Evolutionary conservation across 2,797 vertebrate genomes (phyloP), one percentile per base, ranked within the genome.

Genomic region (Oophaga sylvatica): DNA sequence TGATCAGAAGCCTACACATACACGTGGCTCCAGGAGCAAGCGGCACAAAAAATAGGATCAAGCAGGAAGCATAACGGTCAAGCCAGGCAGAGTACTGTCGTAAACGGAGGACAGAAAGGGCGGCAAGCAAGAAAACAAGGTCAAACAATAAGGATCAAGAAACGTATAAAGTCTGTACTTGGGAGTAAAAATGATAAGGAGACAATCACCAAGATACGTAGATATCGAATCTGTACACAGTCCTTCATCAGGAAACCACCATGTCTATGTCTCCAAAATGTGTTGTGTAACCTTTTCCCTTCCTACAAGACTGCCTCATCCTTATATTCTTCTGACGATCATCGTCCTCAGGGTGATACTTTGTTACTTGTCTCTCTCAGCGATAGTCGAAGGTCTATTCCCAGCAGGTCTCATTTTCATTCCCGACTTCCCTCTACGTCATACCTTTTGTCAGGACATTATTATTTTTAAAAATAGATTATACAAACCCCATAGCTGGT

Each of bases 401-500:
- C 79, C 60, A 45, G 60, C 79, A 81, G 60, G 79, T 81, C 35
- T 48, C 41, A 4, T 1, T 67, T n/a, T 16, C 35, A 26, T 13
- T 56, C 60, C 16, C 62, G 35, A 65, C 60, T 45, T 65, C 79
- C 7, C 59, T 53, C 73, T 57, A 81, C 57, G 35, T 48, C 68
- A 87, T 41, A 20, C 80, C n/a, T 60, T 41, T 45, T 76, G 68
- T 68, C 68, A 76, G 63, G 76, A 76, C 67, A 81, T 85, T 85
- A 76, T 29, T 81, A 26, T 80, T 80, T 80, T 17, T 80, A 81
- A 57, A 63, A 85, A 88, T 82, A 76, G 80, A 45, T 15, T 31
- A 78, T 67, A 11, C 60, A 53, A 79, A 86, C 70, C 60, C 82
- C 63, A 83, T 86, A 26, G n/a, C 70, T 86, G 29, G 75, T 87